A percentile compares a stretch with the other conserved stretches of the same genome.
Conservation (phyloP, 1,140 invertebrate genomes). For the Leptonema lineaticorne region DNA sequence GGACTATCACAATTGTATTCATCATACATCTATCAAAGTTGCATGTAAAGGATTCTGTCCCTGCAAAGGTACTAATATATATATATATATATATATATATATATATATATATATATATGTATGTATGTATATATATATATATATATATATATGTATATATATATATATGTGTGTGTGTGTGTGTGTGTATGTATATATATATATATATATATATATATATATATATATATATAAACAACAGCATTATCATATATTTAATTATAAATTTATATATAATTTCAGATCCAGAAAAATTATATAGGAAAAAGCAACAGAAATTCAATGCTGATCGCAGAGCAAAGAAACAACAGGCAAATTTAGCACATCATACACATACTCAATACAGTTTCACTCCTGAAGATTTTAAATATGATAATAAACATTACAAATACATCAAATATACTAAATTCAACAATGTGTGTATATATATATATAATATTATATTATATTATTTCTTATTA, state of each 20-base stretch:
- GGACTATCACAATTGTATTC: slow-evolving; percentile 91
- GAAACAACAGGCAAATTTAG: slow-evolving; percentile 35
- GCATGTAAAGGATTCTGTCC: slow-evolving; percentile 88
- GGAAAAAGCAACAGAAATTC: slow-evolving; percentile 36
- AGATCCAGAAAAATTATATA: slow-evolving; percentile 36
- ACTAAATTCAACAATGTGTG: slow-evolving; percentile 70
- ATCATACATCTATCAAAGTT: slow-evolving; percentile 70
- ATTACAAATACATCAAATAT: slow-evolving; percentile 79
- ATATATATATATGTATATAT: too few relatives aligned
- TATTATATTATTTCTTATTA: too few relatives aligned
- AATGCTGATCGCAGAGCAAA: slow-evolving; percentile 35
- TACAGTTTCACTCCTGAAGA: slow-evolving; percentile 73
- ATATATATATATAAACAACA: background rate
- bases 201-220: too few relatives aligned
- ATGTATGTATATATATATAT: too few relatives aligned
- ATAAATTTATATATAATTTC: background rate
- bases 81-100: too few relatives aligned
- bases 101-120: too few relatives aligned
- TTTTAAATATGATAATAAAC: slow-evolving; percentile 78
- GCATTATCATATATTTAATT: background rate
- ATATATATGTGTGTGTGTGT: too few relatives aligned
- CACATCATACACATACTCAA: slow-evolving; percentile 47
- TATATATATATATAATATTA: too few relatives aligned
- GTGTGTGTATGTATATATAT: too few relatives aligned
- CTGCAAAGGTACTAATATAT: slow-evolving; percentile 67